A percentile compares a stretch with the other conserved stretches of the same genome.
Conservation (phyloP, 2,888 invertebrate species). For the Aphidoletes aphidimyza region DNA sequence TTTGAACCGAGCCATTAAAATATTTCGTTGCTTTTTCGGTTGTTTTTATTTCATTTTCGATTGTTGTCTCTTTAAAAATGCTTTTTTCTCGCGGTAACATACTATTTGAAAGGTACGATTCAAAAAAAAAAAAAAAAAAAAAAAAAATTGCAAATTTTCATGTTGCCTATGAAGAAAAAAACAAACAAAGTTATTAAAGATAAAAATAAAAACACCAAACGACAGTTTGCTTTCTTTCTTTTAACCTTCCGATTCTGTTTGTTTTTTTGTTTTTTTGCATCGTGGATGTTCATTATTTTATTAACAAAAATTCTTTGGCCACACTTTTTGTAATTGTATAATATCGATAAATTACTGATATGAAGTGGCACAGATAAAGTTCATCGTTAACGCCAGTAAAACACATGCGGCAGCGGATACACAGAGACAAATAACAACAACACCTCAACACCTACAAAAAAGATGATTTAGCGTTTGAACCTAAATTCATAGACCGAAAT, state of each 20-base stretch:
- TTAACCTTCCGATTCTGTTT: too few species aligned
- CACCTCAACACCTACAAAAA: too few species aligned
- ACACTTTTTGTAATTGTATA: not conserved
- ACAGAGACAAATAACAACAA: not conserved
- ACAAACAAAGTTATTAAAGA: too few species aligned
- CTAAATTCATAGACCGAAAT: too few species aligned
- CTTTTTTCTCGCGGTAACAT: too few species aligned
- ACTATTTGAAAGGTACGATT: not conserved
- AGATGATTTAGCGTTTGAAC: not conserved
- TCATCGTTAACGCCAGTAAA: not conserved
- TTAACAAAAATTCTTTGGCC: not conserved
- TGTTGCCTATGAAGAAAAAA: too few species aligned
- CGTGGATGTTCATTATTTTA: not conserved
- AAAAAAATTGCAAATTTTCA: too few species aligned
- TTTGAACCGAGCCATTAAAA: too few species aligned
- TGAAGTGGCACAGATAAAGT: not conserved
- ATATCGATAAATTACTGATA: slow-evolving; percentile 2
- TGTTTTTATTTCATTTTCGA: not conserved
- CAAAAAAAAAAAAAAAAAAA: not conserved
- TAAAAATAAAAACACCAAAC: too few species aligned
- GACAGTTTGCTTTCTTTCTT: too few species aligned
- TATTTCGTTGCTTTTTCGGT: not conserved
- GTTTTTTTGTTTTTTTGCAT: not conserved
- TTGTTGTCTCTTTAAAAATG: not conserved
- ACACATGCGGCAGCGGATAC: not conserved